phyloP scores from a whole-genome alignment of 1,140 invertebrate species.

The Drosophila lini region DNA sequence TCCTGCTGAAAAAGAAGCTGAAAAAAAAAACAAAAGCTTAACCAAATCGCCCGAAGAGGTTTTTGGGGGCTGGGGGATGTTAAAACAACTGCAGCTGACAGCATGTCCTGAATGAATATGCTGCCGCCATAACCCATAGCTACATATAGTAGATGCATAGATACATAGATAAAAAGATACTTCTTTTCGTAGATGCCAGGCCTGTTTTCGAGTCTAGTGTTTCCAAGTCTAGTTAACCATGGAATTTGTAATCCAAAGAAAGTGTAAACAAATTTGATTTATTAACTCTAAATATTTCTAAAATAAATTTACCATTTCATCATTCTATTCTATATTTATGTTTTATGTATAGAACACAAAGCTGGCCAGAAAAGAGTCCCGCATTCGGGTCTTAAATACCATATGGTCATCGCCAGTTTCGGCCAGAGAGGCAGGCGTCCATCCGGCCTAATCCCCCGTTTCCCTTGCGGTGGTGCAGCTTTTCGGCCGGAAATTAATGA shows the following conservation, averaged over 20 bases:
- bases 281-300: background rate
- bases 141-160: background rate
- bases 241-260: background rate
- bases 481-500: conserved; percentile 59
- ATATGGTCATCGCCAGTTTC: conserved; percentile 12
- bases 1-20: background rate
- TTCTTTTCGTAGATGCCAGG: background rate
- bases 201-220: background rate
- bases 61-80: background rate
- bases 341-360: conserved; percentile 1
- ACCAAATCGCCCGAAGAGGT: conserved; percentile 9
- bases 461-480: conserved; percentile 38
- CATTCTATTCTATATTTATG: too few relatives aligned
- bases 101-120: background rate
- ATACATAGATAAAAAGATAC: background rate
- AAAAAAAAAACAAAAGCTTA: conserved; percentile 8
- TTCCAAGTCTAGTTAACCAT: background rate
- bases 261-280: background rate
- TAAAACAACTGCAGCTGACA: conserved; percentile 1
- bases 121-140: background rate
- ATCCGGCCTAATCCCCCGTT: conserved; percentile 7
- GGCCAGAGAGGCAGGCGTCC: background rate
- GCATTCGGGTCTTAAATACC: background rate
- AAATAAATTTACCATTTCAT: background rate
- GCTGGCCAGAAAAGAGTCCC: background rate